Conservation (phyloP, 2,113 vertebrate genomes). For the Struthidea cinerea region DNA sequence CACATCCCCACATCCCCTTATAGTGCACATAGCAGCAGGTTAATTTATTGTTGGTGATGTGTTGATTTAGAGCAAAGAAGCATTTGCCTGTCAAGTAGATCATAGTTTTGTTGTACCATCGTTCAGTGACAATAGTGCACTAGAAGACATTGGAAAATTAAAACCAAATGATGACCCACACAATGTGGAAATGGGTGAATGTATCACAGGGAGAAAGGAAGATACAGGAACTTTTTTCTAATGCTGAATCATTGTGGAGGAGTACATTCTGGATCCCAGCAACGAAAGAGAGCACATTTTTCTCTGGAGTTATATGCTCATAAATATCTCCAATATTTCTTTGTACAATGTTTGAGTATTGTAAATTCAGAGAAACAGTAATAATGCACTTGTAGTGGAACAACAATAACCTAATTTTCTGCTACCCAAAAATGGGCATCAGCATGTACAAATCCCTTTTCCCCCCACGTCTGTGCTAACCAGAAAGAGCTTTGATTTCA, state of each 20-base stretch:
- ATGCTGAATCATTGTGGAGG: not conserved
- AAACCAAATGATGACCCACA: not conserved
- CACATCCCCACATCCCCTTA: fast-evolving
- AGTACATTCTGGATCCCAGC: not conserved
- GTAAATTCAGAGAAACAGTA: not conserved
- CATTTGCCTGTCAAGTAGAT: not conserved
- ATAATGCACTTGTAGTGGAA: not conserved
- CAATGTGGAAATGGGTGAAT: not conserved
- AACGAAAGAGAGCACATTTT: not conserved
- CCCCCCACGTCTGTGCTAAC: not conserved
- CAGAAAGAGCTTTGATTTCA: not conserved
- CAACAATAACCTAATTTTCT: not conserved
- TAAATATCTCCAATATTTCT: not conserved
- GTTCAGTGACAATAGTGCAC: not conserved
- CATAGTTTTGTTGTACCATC: not conserved
- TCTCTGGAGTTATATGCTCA: not conserved
- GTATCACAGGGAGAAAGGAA: not conserved
- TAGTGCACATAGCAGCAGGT: not conserved
- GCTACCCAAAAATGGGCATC: not conserved
- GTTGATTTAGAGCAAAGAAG: not conserved
- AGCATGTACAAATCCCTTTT: not conserved
- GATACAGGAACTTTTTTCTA: not conserved
- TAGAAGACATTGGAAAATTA: not conserved
- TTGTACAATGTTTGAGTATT: not conserved
- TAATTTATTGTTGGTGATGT: not conserved